Base-by-base conservation (phyloP, 2,888 invertebrate species). In the Eudemis profundana region DNA sequence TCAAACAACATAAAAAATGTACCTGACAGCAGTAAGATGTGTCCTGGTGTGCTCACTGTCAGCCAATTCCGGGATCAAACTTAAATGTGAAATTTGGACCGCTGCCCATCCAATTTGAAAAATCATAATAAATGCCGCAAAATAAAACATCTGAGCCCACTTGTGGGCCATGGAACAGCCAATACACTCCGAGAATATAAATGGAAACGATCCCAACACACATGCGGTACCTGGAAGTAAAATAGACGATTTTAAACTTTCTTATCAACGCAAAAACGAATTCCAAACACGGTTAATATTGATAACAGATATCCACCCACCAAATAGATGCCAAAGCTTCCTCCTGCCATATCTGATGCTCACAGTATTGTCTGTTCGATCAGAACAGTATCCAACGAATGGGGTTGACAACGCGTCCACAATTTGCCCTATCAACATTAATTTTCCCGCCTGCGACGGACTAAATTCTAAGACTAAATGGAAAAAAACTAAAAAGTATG, bases 81-180 rank as follows among this genome's bases (percentile, higher is more conserved):
- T 96, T 68, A 98, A 92, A 83, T 98, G 98, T 19, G 97, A 97
- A 77, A 98, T 97, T 90, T 98, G 98, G 0, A 96, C 96, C 0
- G 96, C 91, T 3, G 98, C 98, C 98, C 98, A 98, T 14, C 98
- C 98, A 87, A 98, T 96, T 93, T 98, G 98, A 83, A 97, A 97
- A 78, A 98, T 95, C 49, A 95, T 85, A 57, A 97, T 95, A 79
- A 97, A 96, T 57, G 95, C 93, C 23, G 94, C 93, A 85, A 95
- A 97, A 82, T 97, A 97, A 73, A 95, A 91, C 81, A 97, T 89
- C 85, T 96, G 94, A 19, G 95, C 95, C 93, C 94, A 94, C 74
- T 94, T 93, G 74, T 94, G 93, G 47, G 94, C 88, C 62, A 85
- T 78, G 21, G 93, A 88, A 79, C 96, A 96, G 54, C 93, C 93